phyloP scores from a whole-genome alignment of 2,113 vertebrate genomes.

The Emydura subglobosa region DNA sequence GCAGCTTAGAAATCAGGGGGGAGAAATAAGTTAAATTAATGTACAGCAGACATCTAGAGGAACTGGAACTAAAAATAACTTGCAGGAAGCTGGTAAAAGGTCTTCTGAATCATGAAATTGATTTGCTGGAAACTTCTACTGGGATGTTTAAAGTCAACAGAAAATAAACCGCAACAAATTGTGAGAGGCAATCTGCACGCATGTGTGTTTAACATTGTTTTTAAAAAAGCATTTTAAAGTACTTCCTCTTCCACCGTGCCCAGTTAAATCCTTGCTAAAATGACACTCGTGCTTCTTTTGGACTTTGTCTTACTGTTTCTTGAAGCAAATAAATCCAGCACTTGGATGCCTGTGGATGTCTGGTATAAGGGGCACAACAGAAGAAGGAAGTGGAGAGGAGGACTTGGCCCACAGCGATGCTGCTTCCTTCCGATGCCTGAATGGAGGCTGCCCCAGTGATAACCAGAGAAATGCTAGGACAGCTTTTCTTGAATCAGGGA shows the following conservation, averaged over 20 bases:
- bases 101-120: not conserved
- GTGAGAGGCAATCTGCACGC: not conserved
- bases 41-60: not conserved
- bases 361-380: not conserved
- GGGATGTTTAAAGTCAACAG: constrained; percentile 21
- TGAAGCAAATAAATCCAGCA: not conserved
- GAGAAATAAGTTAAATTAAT: not conserved
- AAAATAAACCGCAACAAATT: constrained; percentile 16
- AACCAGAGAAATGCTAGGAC: not conserved
- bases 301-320: not conserved
- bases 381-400: not conserved
- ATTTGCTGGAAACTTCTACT: not conserved
- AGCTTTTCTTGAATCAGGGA: not conserved
- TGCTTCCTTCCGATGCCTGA: constrained; percentile 11
- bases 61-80: not conserved
- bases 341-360: not conserved
- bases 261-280: constrained; percentile 7
- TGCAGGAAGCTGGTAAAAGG: not conserved
- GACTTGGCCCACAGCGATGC: not conserved
- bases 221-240: not conserved
- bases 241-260: not conserved
- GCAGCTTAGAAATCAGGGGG: not conserved
- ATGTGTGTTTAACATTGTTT: not conserved
- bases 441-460: not conserved
- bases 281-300: not conserved